phyloP scores from a whole-genome alignment of 35 echinoderm and acorn worm species.

The Apostichopus japonicus region DNA sequence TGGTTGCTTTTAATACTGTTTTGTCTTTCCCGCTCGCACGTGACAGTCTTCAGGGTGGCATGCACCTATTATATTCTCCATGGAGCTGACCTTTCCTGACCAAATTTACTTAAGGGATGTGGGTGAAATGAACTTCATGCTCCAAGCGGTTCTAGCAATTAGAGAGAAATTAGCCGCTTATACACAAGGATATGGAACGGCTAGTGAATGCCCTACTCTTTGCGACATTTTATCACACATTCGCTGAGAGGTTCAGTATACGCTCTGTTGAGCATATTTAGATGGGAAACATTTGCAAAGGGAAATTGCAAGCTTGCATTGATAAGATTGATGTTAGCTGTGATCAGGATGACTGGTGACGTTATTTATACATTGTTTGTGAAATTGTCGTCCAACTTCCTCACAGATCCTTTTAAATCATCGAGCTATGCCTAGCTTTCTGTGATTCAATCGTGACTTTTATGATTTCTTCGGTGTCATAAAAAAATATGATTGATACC shows the following conservation, averaged over 20 bases:
- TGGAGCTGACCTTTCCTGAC: slow-evolving; percentile 11
- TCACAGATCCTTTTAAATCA: too few species aligned
- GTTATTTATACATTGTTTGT: too few species aligned
- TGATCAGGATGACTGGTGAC: too few species aligned
- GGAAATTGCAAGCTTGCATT: not conserved
- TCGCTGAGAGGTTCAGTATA: not conserved
- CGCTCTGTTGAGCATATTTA: not conserved
- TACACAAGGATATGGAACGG: not conserved
- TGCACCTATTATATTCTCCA: not conserved
- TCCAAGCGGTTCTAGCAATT: slow-evolving; percentile 6
- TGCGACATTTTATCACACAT: not conserved
- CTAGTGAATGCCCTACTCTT: not conserved
- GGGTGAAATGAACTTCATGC: not conserved
- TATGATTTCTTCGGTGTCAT: too few species aligned
- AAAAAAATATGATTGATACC: too few species aligned
- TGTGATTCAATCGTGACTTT: too few species aligned
- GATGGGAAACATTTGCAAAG: not conserved
- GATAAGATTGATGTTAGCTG: too few species aligned
- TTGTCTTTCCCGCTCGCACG: too few species aligned
- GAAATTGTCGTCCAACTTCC: too few species aligned
- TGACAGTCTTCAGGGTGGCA: too few species aligned
- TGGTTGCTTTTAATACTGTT: too few species aligned
- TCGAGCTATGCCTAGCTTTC: too few species aligned
- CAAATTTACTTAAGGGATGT: not conserved
- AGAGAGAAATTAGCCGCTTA: slow-evolving; percentile 6